Evolutionary conservation across 2,888 invertebrate species (phyloP), one percentile per base, ranked within the genome.

Genomic region (Agriopis aurantiaria): DNA sequence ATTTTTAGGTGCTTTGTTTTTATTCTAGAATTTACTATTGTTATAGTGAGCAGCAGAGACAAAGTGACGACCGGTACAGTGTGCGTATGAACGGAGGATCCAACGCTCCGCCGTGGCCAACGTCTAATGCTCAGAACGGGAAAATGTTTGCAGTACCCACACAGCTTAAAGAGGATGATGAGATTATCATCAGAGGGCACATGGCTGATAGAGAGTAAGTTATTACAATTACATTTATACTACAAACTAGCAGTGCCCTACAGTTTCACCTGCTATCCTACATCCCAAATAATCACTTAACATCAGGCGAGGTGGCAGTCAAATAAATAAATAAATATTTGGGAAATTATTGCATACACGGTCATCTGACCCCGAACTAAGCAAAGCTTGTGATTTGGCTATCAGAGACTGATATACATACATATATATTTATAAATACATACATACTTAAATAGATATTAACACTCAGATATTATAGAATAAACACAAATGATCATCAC

Each of bases 131-230:
- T 23, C 65, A 65, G 17, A 56, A 40, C 48, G 66, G 63, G 11
- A 71, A 51, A 63, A 71, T 71, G 66, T 71, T 67, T 60, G 17
- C 59, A 17, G 62, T 71, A 49, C 71, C 71, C n/a, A 62, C 65
- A 55, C 45, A 52, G 7, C 53, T 71, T n/a, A 59, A 40, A 51
- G 45, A 53, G 8, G 10, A 55, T 43, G 62, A 71, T 59, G 65
- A 62, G 43, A 65, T 71, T 45, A 58, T 53, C 40, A 55, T 71
- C n/a, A 65, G 55, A 55, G 68, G 68, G 8, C 49, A 49, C 12
- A 65, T 71, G 58, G 10, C 14, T 12, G 65, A 65, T 65, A 62
- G 62, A 65, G 43, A 68, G 71, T 71, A 68, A 71, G 71, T 71
- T 48, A 52, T 46, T 53, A 9, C 0, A 43, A 49, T 23, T 7